Conservation (phyloP, 2,888 invertebrate genomes). For the Psylliodes chrysocephalus region DNA sequence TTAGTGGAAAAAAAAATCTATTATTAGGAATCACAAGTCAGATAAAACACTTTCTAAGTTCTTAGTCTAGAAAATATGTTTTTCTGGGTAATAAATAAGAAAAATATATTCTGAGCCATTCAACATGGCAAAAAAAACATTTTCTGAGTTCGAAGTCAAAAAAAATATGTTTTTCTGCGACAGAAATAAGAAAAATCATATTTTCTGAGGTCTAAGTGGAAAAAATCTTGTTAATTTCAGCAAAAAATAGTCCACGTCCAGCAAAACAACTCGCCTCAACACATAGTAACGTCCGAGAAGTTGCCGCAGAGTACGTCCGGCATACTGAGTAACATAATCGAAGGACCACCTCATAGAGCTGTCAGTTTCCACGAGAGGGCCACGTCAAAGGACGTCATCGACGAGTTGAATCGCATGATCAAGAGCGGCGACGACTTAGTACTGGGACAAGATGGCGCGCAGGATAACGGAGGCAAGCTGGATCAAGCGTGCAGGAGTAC, state of each 20-base stretch:
- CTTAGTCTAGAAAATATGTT: no score
- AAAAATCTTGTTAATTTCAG: not conserved
- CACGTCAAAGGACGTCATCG: constrained; percentile 80
- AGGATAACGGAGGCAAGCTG: constrained; percentile 60
- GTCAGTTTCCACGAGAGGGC: constrained; percentile 79
- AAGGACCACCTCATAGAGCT: constrained; percentile 68
- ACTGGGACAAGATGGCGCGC: constrained; percentile 37
- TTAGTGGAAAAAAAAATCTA: no score
- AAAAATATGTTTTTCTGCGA: no score
- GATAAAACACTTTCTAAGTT: no score
- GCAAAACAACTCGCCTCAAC: constrained; percentile 51
- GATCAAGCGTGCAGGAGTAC: constrained; percentile 77
- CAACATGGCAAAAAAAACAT: no score
- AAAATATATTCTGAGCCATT: no score
- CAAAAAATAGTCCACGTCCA: constrained; percentile 53
- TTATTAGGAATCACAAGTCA: no score
- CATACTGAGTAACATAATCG: constrained; percentile 61
- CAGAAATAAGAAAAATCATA: no score
- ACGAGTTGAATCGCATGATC: constrained; percentile 76
- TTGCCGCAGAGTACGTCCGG: constrained; percentile 60
- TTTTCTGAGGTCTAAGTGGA: not conserved
- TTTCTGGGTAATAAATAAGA: no score
- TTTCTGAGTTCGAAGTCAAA: no score
- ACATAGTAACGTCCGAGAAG: constrained; percentile 61
- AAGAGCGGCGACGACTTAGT: constrained; percentile 67